These are phyloP conservation scores for Argyra leucocephala DNA, from an alignment of 2,888 invertebrate genomes.

Conservation along the genomic window DNA sequence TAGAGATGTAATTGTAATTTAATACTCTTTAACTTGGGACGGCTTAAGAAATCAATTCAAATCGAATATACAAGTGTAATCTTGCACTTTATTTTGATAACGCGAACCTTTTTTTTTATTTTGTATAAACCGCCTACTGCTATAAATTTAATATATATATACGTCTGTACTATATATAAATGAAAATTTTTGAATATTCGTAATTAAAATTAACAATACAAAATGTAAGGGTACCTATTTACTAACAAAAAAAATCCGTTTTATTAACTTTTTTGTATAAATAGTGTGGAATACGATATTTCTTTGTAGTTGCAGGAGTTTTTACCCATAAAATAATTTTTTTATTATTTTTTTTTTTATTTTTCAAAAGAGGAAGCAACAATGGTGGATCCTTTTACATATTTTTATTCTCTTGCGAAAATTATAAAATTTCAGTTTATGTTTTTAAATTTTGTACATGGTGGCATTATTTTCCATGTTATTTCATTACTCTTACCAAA, in stretches of 20 bases:
- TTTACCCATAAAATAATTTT: background rate
- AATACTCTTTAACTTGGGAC: background rate
- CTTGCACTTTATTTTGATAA: background rate
- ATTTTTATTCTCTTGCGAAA: background rate
- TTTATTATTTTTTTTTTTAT: no score
- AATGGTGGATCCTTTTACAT: background rate
- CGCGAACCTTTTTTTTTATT: background rate
- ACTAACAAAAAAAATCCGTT: background rate
- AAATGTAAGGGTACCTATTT: no score
- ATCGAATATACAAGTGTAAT: background rate
- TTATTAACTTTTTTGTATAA: background rate
- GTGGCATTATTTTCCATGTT: background rate
- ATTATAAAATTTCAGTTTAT: no score
- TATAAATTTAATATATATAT: no score
- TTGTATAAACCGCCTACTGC: conserved; percentile 5
- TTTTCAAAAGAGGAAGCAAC: background rate
- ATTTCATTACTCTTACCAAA: no score
- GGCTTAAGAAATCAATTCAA: background rate
- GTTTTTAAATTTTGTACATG: no score
- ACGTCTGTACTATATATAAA: no score
- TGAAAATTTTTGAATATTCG: background rate
- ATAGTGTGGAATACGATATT: background rate
- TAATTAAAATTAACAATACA: no score
- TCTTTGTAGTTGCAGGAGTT: background rate
- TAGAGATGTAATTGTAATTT: background rate